Conservation (phyloP, 1,140 invertebrate species). For the Portunus trituberculatus region DNA sequence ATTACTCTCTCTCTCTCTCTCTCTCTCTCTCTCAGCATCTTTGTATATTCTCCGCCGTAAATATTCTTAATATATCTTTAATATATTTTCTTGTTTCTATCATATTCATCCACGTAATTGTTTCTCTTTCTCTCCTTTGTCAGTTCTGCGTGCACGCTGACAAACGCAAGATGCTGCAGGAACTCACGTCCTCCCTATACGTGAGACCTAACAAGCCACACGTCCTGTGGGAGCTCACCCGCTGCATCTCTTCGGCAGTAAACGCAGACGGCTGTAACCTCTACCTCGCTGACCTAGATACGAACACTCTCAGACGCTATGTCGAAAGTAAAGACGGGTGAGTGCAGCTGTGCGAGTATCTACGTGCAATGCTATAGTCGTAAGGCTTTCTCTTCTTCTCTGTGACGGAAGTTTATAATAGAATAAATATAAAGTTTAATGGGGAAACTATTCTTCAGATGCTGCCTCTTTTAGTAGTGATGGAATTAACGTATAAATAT, state of each 20-base stretch:
- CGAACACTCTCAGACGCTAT: constrained; percentile 79
- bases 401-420: too few species aligned
- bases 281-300: constrained; percentile 81
- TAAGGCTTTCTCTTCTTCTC: too few species aligned
- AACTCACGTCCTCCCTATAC: constrained; percentile 83
- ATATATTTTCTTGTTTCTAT: too few species aligned
- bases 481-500: too few species aligned
- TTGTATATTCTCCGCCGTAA: not conserved
- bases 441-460: too few species aligned
- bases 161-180: constrained; percentile 84
- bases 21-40: not conserved
- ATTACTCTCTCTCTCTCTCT: too few species aligned
- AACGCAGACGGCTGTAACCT: constrained; percentile 84
- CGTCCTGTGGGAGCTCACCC: constrained; percentile 84
- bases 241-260: constrained; percentile 84
- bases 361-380: too few species aligned
- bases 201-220: constrained; percentile 82
- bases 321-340: constrained; percentile 78
- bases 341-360: constrained; percentile 34
- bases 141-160: constrained; percentile 85
- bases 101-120: not conserved
- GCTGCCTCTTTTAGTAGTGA: too few species aligned
- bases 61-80: not conserved
- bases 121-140: not conserved
- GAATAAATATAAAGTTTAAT: too few species aligned